phyloP scores from a whole-genome alignment of 2,888 invertebrate species.

The Leptogaster cylindrica region DNA sequence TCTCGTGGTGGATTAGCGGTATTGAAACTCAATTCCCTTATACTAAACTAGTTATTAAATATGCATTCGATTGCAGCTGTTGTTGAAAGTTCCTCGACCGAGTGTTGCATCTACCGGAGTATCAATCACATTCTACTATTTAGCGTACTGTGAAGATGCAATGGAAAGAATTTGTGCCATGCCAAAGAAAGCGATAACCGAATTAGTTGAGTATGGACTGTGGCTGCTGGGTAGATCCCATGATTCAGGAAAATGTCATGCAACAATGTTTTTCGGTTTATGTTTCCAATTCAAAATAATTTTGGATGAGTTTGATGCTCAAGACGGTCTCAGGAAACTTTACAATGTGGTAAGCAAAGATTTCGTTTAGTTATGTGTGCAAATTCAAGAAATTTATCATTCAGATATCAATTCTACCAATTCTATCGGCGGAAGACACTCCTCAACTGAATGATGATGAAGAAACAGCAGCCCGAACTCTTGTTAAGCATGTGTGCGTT shows the following conservation, averaged over 20 bases:
- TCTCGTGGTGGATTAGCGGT: constrained; percentile 84
- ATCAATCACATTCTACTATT: constrained; percentile 93
- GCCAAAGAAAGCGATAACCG: constrained; percentile 77
- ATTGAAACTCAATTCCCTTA: no score
- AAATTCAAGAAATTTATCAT: constrained; percentile 1
- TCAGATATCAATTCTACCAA: constrained; percentile 83
- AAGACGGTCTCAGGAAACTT: constrained; percentile 90
- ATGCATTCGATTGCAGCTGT: constrained; percentile 64
- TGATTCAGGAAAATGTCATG: constrained; percentile 97
- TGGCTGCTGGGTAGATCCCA: constrained; percentile 97
- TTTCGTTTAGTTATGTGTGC: not conserved
- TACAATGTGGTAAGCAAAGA: constrained; percentile 75
- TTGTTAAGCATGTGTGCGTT: constrained; percentile 88
- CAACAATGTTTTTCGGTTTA: constrained; percentile 96
- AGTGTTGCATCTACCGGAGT: constrained; percentile 96
- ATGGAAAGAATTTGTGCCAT: constrained; percentile 94
- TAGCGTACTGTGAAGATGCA: constrained; percentile 96
- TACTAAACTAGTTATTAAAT: no score
- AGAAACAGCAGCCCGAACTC: constrained; percentile 87
- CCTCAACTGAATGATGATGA: constrained; percentile 78
- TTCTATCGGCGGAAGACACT: constrained; percentile 78
- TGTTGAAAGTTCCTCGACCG: constrained; percentile 89
- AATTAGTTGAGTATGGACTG: constrained; percentile 86
- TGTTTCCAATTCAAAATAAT: constrained; percentile 93
- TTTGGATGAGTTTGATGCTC: constrained; percentile 89